Evolutionary conservation across 2,888 invertebrate species (phyloP), one percentile per base, ranked within the genome.

Genomic region (Erebia aethiops): DNA sequence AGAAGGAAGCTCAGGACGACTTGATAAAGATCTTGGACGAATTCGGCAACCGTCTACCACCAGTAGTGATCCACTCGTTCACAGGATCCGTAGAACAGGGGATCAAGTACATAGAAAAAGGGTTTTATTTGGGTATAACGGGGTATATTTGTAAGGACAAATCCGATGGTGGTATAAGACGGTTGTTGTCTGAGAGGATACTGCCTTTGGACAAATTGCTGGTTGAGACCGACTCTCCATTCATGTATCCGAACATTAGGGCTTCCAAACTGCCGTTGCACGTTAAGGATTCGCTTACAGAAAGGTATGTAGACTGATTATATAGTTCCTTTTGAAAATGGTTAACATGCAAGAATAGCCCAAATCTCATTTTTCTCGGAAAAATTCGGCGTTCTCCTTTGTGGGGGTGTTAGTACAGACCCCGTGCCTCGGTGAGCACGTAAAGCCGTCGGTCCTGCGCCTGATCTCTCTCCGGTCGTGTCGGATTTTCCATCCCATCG

Each of bases 191-290:
- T 51, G 96, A 97, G 81, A 96, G 97, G 69, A 93, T 95, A 67
- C 94, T 98, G 80, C 98, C 98, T 0, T 84, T 99, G 77, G 98
- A 98, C 80, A 95, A 96, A 84, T 89, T 98, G 78, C 88, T 99
- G 71, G 96, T 99, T 7, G 98, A 98, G 89, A 98, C 98, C 0
- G 98, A 99, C 89, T 97, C 98, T 0, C 98, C 99, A 1, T 99
- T 98, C 84, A 98, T 98, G 98, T 99, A 98, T 87, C 98, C 98
- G 2, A 98, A 99, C 88, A 97, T 98, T 75, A 94, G 98, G 83
- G 98, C 98, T 74, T 98, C 98, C 46, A 98, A 98, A 88, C 91
- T 99, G 82, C 98, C 98, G 60, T 91, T 96, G 79, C 96, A 97
- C 83, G 97, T 98, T 21, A 98, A 98, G 92, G 97, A 97, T 84